phyloP scores from a whole-genome alignment of 2,113 vertebrate species.

The Poecilia latipinna region DNA sequence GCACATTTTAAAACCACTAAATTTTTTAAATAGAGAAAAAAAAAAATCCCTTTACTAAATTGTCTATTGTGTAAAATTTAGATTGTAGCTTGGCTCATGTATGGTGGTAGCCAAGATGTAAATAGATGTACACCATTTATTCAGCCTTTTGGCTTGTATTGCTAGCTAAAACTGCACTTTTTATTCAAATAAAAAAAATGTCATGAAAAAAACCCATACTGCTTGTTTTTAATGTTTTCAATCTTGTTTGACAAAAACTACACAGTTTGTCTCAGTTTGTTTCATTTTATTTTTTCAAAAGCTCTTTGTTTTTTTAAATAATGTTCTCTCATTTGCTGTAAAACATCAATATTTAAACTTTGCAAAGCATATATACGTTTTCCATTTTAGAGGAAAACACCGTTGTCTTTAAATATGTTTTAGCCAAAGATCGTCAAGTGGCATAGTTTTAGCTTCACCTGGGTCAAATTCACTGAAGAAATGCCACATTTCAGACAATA shows the following conservation, averaged over 20 bases:
- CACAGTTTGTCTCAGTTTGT: not conserved
- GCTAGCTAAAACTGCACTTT: slow-evolving; percentile 82
- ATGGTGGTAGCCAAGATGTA: slow-evolving; percentile 82
- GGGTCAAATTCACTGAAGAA: no score
- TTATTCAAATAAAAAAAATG: slow-evolving; percentile 79
- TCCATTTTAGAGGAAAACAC: no score
- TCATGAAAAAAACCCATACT: slow-evolving; percentile 43
- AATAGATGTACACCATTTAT: slow-evolving; percentile 79
- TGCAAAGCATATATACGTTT: no score
- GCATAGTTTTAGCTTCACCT: no score
- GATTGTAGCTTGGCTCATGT: slow-evolving; percentile 79
- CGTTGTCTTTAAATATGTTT: no score
- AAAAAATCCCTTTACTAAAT: slow-evolving; percentile 27
- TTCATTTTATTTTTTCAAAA: not conserved
- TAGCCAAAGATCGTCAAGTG: no score
- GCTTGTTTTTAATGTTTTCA: not conserved
- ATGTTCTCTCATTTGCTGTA: no score
- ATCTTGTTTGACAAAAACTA: not conserved
- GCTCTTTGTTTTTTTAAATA: no score
- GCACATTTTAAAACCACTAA: slow-evolving; percentile 46
- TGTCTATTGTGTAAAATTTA: slow-evolving; percentile 59
- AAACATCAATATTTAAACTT: no score
- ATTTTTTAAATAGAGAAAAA: slow-evolving; percentile 14
- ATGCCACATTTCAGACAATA: no score
- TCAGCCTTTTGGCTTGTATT: slow-evolving; percentile 71